These are phyloP conservation scores for Thunnus albacares DNA, from an alignment of 2,797 vertebrate genomes.

Conservation along the genomic window DNA sequence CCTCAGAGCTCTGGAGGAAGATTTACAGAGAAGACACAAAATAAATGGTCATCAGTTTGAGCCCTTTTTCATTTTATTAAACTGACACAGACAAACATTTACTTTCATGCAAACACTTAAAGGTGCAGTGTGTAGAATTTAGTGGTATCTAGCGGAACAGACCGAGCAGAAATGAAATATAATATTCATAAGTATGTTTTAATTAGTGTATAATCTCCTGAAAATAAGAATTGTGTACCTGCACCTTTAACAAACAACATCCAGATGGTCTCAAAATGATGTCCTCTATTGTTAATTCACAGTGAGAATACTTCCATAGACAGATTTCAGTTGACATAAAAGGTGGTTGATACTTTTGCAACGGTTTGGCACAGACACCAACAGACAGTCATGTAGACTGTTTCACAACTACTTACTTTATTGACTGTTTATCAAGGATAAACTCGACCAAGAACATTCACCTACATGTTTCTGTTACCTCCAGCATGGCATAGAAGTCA, in stretches of 20 bases:
- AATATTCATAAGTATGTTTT: too few species aligned
- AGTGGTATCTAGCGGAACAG: too few species aligned
- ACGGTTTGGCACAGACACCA: too few species aligned
- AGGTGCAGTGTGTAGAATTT: too few species aligned
- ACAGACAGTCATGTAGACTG: background rate
- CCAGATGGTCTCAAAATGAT: background rate
- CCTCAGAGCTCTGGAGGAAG: conserved; percentile 91
- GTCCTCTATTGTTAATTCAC: background rate
- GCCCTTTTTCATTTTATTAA: background rate
- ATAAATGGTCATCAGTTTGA: background rate
- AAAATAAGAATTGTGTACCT: too few species aligned
- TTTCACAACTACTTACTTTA: background rate
- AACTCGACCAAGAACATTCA: background rate
- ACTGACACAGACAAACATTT: background rate
- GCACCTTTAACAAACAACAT: background rate
- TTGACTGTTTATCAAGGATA: background rate
- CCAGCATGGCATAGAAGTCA: background rate
- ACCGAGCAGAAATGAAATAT: too few species aligned
- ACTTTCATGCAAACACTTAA: background rate
- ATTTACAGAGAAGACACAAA: conserved; percentile 11
- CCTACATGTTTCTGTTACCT: background rate
- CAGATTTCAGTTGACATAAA: background rate
- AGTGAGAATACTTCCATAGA: background rate
- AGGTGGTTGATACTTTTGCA: background rate
- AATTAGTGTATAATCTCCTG: too few species aligned